phyloP scores from a whole-genome alignment of 2,113 vertebrate genomes.

The Galbula dea region DNA sequence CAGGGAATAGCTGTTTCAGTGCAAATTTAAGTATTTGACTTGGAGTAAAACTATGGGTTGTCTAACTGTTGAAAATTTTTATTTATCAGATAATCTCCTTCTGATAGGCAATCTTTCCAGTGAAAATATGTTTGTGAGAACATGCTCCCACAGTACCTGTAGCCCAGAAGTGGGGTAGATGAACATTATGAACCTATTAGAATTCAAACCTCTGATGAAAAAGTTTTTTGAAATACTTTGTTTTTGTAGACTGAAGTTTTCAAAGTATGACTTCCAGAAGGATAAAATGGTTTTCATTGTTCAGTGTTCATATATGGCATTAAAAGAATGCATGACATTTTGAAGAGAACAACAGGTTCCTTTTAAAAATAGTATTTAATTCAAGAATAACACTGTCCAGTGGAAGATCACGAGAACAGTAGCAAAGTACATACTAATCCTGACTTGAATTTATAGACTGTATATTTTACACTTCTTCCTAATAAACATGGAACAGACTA shows the following conservation, averaged over 20 bases:
- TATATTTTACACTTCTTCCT: neutral
- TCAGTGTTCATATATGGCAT: slow-evolving; percentile 30
- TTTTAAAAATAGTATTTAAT: slow-evolving; percentile 62
- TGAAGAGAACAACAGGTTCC: slow-evolving; percentile 61
- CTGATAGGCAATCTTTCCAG: neutral
- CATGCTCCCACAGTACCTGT: neutral
- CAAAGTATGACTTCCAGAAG: neutral
- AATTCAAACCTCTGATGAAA: neutral
- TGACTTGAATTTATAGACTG: neutral
- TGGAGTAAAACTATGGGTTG: neutral
- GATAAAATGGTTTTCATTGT: slow-evolving; percentile 27
- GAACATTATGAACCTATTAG: neutral
- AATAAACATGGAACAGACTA: neutral
- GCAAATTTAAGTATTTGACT: neutral
- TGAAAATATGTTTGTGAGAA: neutral
- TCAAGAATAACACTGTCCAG: neutral
- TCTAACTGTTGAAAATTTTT: neutral
- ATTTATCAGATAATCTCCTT: neutral
- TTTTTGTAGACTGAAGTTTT: slow-evolving; percentile 7
- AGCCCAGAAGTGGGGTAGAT: neutral
- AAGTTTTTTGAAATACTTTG: neutral
- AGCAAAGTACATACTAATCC: neutral
- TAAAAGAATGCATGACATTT: slow-evolving; percentile 60
- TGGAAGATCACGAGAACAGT: slow-evolving; percentile 4
- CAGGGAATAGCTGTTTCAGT: neutral